Evolutionary conservation across 2,113 vertebrate species (phyloP).

Genomic region (Gnathonemus longibarbis): DNA sequence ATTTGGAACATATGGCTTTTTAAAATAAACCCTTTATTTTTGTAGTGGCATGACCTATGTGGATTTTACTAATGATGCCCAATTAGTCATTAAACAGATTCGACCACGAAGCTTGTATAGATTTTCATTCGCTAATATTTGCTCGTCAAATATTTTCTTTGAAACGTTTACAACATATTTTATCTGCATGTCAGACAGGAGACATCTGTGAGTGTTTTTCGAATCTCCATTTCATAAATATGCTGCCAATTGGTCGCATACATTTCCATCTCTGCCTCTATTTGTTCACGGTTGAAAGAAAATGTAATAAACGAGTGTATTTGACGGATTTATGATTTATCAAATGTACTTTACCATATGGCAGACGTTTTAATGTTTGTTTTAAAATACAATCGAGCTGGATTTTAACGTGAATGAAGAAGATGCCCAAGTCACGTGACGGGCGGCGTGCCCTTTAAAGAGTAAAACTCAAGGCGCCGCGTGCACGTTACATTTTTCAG

Average conservation of each 20-base stretch:
- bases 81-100: slow-evolving; percentile 83
- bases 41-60: slow-evolving; percentile 64
- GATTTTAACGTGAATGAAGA: slow-evolving; percentile 43
- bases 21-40: slow-evolving; percentile 67
- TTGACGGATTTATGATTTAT: slow-evolving; percentile 70
- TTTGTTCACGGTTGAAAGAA: slow-evolving; percentile 71
- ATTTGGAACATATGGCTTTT: slow-evolving; percentile 86
- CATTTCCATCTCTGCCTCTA: slow-evolving; percentile 50
- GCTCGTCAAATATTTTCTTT: slow-evolving; percentile 84
- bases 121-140: slow-evolving; percentile 79
- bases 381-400: slow-evolving; percentile 60
- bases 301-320: slow-evolving; percentile 68
- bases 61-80: slow-evolving; percentile 83
- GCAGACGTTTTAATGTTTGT: slow-evolving; percentile 69
- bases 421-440: slow-evolving; percentile 61
- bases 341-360: slow-evolving; percentile 76
- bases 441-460: not conserved
- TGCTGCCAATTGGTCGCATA: slow-evolving; percentile 54
- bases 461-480: not conserved
- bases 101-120: slow-evolving; percentile 65
- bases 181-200: slow-evolving; percentile 61
- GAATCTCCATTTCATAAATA: slow-evolving; percentile 55
- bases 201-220: slow-evolving; percentile 73
- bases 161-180: slow-evolving; percentile 78
- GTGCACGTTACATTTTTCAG: not conserved